Evolutionary conservation across 2,888 invertebrate species (phyloP), one percentile per base, ranked within the genome.

Genomic region (Subacronicta megacephala): DNA sequence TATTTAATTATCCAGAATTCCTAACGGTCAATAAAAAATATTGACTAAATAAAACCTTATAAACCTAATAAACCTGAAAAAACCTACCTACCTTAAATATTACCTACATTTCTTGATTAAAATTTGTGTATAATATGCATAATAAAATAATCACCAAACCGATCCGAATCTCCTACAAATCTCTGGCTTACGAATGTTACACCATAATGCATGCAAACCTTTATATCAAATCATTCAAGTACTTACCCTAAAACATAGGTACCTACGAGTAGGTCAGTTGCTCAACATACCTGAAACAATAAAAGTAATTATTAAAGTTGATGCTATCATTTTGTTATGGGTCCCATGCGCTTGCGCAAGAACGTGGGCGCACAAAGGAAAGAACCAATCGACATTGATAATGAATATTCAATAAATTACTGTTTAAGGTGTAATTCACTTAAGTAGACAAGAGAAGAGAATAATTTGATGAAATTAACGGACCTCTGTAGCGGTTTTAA

Each of bases 201-300:
- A 16, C 20, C 9, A 5, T 31, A 33, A 18, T n/a, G 15, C 2
- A n/a, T 0, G 20, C 36, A 2, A 13, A 42, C 49, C 53, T 50
- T 62, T 51, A 61, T 1, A 23, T 13, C 23, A 36, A 57, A 51
- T 40, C 13, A 36, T 23, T 31, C 13, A 47, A 47, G 47, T 54
- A 72, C 75, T 64, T 50, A 70, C 67, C 59, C 58, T 64, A 47
- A 54, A 35, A 62, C 42, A 15, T 36, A 50, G 52, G 52, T 53
- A 31, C 31, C 31, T 31, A 49, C 31, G 17, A 56, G 16, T 50
- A 23, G 54, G 37, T 56, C 55, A 44, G 78, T 85, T 85, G 75
- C 72, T 75, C 68, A 86, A 88, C 87, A 72, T 90, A 92, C 92
- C 90, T 90, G 90, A 62, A 91, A 92, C 88, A 90, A 90, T 81